phyloP scores from a whole-genome alignment of 2,888 invertebrate species.

The Mesochorus sp. region DNA sequence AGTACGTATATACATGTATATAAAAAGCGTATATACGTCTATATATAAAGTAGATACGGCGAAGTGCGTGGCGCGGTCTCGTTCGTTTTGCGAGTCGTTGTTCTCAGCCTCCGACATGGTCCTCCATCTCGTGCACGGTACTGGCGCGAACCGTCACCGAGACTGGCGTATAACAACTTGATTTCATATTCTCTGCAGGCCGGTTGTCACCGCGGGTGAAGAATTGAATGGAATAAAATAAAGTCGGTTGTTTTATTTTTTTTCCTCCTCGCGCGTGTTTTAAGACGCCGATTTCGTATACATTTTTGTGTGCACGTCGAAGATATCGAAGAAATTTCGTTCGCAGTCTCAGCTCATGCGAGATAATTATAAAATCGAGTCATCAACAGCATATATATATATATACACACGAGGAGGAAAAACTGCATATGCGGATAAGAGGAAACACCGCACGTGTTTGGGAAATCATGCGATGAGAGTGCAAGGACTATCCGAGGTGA shows the following conservation, averaged over 20 bases:
- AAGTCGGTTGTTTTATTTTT: constrained; percentile 72
- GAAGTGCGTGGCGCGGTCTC: constrained; percentile 33
- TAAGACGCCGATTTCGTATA: too few relatives aligned
- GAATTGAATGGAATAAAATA: constrained; percentile 80
- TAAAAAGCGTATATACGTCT: too few relatives aligned
- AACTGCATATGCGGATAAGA: neutral
- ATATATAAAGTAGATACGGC: constrained; percentile 8
- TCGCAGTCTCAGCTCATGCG: constrained; percentile 21
- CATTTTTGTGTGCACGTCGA: neutral
- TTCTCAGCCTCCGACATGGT: constrained; percentile 44
- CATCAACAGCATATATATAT: too few relatives aligned
- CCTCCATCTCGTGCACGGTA: constrained; percentile 18
- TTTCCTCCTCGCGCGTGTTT: too few relatives aligned
- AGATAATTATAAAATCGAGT: neutral
- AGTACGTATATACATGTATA: neutral
- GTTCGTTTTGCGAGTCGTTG: constrained; percentile 55
- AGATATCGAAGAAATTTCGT: neutral
- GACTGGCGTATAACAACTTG: constrained; percentile 73
- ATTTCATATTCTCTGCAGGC: constrained; percentile 77
- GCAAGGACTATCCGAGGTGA: constrained; percentile 4
- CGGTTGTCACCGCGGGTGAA: constrained; percentile 75
- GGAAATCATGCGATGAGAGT: too few relatives aligned
- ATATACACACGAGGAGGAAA: neutral
- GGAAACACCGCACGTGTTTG: too few relatives aligned
- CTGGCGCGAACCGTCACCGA: constrained; percentile 24